Evolutionary conservation across 1,140 invertebrate genomes (phyloP).

Genomic region (Caerostris extrusa): DNA sequence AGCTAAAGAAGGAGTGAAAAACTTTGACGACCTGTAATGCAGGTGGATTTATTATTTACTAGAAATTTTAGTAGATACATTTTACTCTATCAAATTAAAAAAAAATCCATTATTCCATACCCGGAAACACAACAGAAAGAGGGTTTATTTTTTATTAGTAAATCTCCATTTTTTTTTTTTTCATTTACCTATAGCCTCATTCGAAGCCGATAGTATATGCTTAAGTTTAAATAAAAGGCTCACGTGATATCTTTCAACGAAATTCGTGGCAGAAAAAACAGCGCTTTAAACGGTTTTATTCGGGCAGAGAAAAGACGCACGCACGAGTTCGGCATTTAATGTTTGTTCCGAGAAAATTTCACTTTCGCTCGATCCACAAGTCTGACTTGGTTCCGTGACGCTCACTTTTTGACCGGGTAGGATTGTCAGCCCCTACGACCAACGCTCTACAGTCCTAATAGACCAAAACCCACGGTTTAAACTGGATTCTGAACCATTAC

Average conservation of each 20-base stretch:
- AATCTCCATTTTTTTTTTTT: background rate
- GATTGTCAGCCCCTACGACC: too few relatives aligned
- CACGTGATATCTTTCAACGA: background rate
- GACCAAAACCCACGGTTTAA: too few relatives aligned
- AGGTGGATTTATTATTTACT: too few relatives aligned
- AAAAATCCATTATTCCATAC: background rate
- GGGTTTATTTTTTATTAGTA: background rate
- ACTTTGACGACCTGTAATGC: too few relatives aligned
- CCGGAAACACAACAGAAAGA: background rate
- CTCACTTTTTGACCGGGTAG: too few relatives aligned
- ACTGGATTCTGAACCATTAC: too few relatives aligned
- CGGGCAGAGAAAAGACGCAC: background rate
- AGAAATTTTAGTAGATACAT: too few relatives aligned
- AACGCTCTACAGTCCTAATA: too few relatives aligned
- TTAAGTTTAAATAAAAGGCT: background rate
- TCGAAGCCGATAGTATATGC: background rate
- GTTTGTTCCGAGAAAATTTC: conserved; percentile 36
- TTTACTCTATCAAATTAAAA: too few relatives aligned
- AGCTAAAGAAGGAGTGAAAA: too few relatives aligned
- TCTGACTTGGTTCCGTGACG: too few relatives aligned
- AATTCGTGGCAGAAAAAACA: background rate
- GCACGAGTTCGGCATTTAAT: conserved; percentile 8
- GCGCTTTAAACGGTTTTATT: background rate
- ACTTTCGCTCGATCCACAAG: background rate
- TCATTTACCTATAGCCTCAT: background rate